phyloP scores from a whole-genome alignment of 2,888 invertebrate species.

The Lycocerus yunnanus region DNA sequence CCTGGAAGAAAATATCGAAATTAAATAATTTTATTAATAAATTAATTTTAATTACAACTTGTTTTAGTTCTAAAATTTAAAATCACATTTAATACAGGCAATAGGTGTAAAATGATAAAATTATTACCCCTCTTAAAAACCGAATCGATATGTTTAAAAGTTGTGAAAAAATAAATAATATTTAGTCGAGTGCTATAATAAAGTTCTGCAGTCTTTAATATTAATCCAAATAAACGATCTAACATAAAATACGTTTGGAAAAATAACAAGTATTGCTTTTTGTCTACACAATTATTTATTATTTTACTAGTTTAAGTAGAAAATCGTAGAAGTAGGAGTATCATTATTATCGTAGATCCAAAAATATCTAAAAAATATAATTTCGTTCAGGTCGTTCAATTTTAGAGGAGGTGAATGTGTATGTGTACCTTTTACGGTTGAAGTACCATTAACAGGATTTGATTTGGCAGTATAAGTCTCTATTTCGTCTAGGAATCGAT shows the following conservation, averaged over 20 bases:
- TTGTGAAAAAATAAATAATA: constrained; percentile 23
- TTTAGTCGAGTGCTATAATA: constrained; percentile 16
- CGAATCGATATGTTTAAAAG: constrained; percentile 22
- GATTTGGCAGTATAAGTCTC: constrained; percentile 62
- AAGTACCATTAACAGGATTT: constrained; percentile 36
- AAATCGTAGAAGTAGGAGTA: constrained; percentile 12
- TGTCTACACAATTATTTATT: neutral
- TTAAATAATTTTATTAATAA: neutral
- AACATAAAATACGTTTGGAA: neutral
- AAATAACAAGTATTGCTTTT: constrained; percentile 18
- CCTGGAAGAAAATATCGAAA: neutral
- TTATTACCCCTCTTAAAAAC: neutral
- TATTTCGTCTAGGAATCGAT: constrained; percentile 78
- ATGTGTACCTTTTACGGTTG: constrained; percentile 26
- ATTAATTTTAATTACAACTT: neutral
- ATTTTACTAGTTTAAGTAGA: constrained; percentile 5
- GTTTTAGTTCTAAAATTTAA: constrained; percentile 5
- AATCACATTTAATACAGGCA: constrained; percentile 13
- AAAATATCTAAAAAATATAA: constrained; percentile 1
- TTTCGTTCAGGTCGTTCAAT: neutral
- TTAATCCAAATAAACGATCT: neutral
- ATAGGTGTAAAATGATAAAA: constrained; percentile 14
- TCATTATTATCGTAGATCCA: neutral
- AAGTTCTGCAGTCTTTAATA: constrained; percentile 13
- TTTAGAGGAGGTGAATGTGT: constrained; percentile 3